Evolutionary conservation across 1,140 invertebrate genomes (phyloP).

Genomic region (Bathynomus jamesi): DNA sequence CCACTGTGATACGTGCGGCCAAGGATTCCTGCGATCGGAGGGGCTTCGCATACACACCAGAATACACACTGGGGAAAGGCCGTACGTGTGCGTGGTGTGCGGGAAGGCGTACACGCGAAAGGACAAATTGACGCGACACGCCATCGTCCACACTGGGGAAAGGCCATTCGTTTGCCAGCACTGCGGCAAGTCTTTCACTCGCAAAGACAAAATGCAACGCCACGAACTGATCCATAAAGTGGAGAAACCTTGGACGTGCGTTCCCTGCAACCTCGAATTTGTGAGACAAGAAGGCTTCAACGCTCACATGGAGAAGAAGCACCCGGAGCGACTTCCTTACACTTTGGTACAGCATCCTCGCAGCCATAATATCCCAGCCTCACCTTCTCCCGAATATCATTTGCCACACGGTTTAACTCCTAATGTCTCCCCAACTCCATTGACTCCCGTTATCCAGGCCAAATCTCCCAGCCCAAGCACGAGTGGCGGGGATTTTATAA

Average conservation of each 20-base stretch:
- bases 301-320: constrained; percentile 16
- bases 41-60: constrained; percentile 27
- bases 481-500: neutral
- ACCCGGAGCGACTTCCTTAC: constrained; percentile 14
- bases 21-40: constrained; percentile 53
- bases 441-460: neutral
- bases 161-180: constrained; percentile 27
- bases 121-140: constrained; percentile 40
- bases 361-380: neutral
- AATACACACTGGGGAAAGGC: constrained; percentile 34
- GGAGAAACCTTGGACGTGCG: constrained; percentile 15
- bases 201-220: constrained; percentile 15
- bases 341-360: constrained; percentile 13
- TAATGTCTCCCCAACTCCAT: neutral
- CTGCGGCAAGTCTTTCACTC: constrained; percentile 30
- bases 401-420: neutral
- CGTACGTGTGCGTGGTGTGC: constrained; percentile 40
- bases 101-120: constrained; percentile 40
- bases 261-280: constrained; percentile 16
- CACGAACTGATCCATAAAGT: constrained; percentile 17
- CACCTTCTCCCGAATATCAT: neutral
- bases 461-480: neutral
- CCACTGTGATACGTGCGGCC: constrained; percentile 73
- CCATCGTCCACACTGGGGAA: constrained; percentile 45
- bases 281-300: constrained; percentile 13